A percentile compares a stretch with the other conserved stretches of the same genome.
These are phyloP conservation scores for Mola mola DNA, from an alignment of 2,113 vertebrate species.

Conservation along the genomic window DNA sequence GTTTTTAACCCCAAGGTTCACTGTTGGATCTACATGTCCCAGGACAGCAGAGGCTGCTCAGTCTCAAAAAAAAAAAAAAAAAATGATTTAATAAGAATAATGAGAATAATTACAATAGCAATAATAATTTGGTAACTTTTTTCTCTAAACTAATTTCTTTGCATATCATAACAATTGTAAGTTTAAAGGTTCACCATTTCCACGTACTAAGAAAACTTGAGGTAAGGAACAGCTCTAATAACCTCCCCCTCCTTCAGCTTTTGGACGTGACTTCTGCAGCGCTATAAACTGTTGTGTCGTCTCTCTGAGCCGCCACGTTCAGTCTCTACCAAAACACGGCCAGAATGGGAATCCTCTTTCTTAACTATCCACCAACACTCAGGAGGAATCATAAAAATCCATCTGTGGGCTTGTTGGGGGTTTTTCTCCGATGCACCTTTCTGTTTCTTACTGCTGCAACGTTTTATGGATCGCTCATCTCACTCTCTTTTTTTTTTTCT, in stretches of 20 bases:
- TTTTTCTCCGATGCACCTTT: slow-evolving; percentile 27
- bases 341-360: slow-evolving; percentile 33
- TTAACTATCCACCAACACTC: slow-evolving; percentile 20
- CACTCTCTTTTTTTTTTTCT: slow-evolving; percentile 25
- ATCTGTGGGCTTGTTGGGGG: slow-evolving; percentile 36
- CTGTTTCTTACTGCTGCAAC: slow-evolving; percentile 17
- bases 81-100: slow-evolving; percentile 53
- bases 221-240: slow-evolving; percentile 77
- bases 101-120: slow-evolving; percentile 66
- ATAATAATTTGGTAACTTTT: slow-evolving; percentile 82
- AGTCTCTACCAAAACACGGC: slow-evolving; percentile 39
- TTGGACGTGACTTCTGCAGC: slow-evolving; percentile 53
- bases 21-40: slow-evolving; percentile 36
- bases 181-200: slow-evolving; percentile 83
- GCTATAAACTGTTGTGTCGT: slow-evolving; percentile 46
- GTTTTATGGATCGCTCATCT: slow-evolving; percentile 18
- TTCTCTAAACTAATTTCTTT: slow-evolving; percentile 83
- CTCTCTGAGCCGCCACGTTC: slow-evolving; percentile 32
- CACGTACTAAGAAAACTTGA: slow-evolving; percentile 79
- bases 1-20: slow-evolving; percentile 43
- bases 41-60: slow-evolving; percentile 46
- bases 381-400: slow-evolving; percentile 48
- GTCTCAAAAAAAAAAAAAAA: slow-evolving; percentile 60
- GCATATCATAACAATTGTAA: slow-evolving; percentile 83
- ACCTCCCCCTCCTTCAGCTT: slow-evolving; percentile 60